phyloP scores from a whole-genome alignment of 2,888 invertebrate species.

The Boloria selene region DNA sequence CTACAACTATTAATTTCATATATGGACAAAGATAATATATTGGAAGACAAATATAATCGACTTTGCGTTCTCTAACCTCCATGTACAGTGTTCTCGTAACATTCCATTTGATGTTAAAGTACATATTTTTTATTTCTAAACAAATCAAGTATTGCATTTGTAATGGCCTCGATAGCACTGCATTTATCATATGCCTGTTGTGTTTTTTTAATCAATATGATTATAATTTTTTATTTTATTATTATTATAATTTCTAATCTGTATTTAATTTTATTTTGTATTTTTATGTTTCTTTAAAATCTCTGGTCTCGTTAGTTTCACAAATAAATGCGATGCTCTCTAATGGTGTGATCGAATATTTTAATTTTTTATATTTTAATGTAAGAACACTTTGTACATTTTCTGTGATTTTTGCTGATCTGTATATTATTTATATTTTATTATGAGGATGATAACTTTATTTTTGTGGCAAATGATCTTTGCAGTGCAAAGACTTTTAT shows the following conservation, averaged over 20 bases:
- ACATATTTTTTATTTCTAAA: neutral
- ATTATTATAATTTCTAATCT: conserved; percentile 2
- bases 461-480: conserved; percentile 2
- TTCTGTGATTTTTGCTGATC: conserved; percentile 39
- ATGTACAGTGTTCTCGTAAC: conserved; percentile 6
- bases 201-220: conserved; percentile 15
- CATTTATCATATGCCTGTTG: conserved; percentile 30
- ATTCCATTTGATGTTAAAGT: conserved; percentile 10
- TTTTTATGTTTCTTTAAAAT: neutral
- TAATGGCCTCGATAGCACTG: conserved; percentile 23
- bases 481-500: conserved; percentile 9
- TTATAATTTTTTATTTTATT: too few species aligned
- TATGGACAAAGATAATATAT: too few species aligned
- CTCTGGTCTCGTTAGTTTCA: neutral
- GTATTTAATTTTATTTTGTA: neutral
- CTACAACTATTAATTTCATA: too few species aligned
- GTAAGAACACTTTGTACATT: conserved; percentile 25
- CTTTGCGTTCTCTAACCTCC: too few species aligned
- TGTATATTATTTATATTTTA: conserved; percentile 22
- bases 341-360: conserved; percentile 40
- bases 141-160: neutral
- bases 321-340: conserved; percentile 40
- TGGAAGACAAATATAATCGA: too few species aligned
- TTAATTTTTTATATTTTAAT: conserved; percentile 30
- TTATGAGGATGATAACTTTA: neutral